Evolutionary conservation across 2,113 vertebrate genomes (phyloP), one percentile per base, ranked within the genome.

Genomic region (Campylomormyrus numenius): DNA sequence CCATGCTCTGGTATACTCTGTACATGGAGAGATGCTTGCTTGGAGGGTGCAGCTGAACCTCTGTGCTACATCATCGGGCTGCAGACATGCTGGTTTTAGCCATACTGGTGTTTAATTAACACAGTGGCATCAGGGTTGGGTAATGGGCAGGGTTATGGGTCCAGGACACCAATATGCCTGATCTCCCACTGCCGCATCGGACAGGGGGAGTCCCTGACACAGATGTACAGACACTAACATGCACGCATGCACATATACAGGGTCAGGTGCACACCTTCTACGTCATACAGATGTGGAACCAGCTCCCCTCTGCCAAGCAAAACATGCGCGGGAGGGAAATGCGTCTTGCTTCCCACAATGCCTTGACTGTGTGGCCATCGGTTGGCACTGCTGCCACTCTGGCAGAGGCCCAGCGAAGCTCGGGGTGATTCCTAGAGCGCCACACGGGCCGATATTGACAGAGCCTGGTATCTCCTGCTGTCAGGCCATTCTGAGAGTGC

Each of bases 391-490:
- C 85, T 77, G 70, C 85, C 66, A 4, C 9, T n/a, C 46, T 90
- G 90, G 74, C 70, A 56, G 39, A 6, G 39, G 24, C n/a, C 42
- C 24, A 88, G 86, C n/a, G 50, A 35, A 45, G 50, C 87, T 88
- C 74, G 48, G 56, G n/a, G 48, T 85, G 87, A 52, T 89, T 91
- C 85, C 80, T 84, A 66, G 39, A 88, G 85, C 58, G 77, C 85
- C 85, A 85, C 89, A 90, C 15, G 39, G 89, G 88, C 92, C 90
- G 90, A 90, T 90, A 87, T 90, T 92, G 92, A 91, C 91, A 92
- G 90, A 92, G 91, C 91, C 88, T 90, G 90, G 85, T 91, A 91
- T 91, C 91, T 93, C 89, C 88, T 31, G 89, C 91, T 90, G 92
- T 90, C 90, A 93, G 91, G 89, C 83, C 92, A 93, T 92, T 92